Evolutionary conservation across 2,888 invertebrate species (phyloP), one percentile per base, ranked within the genome.

Genomic region (Lasioglossum pauxillum): DNA sequence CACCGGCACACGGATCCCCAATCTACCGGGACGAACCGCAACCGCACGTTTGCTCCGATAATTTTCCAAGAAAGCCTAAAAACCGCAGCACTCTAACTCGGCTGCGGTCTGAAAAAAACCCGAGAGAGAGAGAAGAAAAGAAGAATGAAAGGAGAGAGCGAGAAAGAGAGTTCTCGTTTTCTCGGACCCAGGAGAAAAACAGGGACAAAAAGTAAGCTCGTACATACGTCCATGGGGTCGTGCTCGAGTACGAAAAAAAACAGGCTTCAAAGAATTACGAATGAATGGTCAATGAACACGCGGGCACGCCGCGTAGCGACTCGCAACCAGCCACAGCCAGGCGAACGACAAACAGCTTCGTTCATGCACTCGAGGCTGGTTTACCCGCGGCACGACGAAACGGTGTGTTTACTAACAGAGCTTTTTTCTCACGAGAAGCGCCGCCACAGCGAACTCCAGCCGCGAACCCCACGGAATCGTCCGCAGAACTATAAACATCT

Each of bases 391-490:
- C 72, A 53, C 71, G 73, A 49, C 78, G 69, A 67, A 46, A 77
- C 73, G 72, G 60, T 83, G 49, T 83, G 84, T 90, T 89, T 86
- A 88, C 89, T 81, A 85, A 89, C 90, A 89, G 79, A 84, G 81
- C 77, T 78, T 87, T 91, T 86, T 88, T 90, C 91, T 88, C 92
- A 88, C 88, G 90, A 64, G 57, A 16, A 44, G 76, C n/a, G n/a
- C 31, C 67, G 27, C 7, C 44, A 27, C 27, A 35, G 12, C 57
- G 64, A 67, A 35, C 46, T 41, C 23, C 5, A 23, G 14, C 77
- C 79, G 80, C 74, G 81, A 80, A 72, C 53, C 44, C 64, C 71
- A 23, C 49, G 5, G 60, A 31, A 4, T 14, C 41, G 76, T 79
- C 79, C 49, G 73, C 71, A n/a, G 72, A 80, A 81, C 82, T 75